Evolutionary conservation across 2,113 vertebrate species (phyloP).

Genomic region (Gulo gulo): DNA sequence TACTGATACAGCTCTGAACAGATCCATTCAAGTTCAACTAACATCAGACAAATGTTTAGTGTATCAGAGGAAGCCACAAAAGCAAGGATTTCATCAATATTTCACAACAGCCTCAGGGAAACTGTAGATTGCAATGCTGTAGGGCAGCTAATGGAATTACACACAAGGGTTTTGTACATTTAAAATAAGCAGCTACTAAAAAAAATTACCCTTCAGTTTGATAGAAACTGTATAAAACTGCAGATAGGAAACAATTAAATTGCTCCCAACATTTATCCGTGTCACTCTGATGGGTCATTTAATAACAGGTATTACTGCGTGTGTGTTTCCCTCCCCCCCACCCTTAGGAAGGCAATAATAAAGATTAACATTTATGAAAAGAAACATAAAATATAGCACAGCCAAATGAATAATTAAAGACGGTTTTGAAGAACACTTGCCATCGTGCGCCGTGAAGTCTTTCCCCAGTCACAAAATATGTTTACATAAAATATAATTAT

Average conservation of each 20-base stretch:
- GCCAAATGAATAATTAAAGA: constrained; percentile 88
- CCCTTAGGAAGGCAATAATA: constrained; percentile 80
- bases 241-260: constrained; percentile 87
- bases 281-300: constrained; percentile 84
- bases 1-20: constrained; percentile 86
- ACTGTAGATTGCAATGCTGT: constrained; percentile 95
- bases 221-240: constrained; percentile 88
- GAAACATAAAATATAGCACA: constrained; percentile 84
- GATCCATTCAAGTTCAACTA: constrained; percentile 88
- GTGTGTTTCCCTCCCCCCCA: neutral
- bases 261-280: constrained; percentile 81
- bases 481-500: constrained; percentile 81
- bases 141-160: constrained; percentile 97
- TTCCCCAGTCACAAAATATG: constrained; percentile 77
- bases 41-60: constrained; percentile 91
- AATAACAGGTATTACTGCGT: constrained; percentile 84
- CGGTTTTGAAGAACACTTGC: constrained; percentile 83
- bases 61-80: constrained; percentile 90
- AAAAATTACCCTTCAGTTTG: constrained; percentile 88
- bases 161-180: constrained; percentile 97
- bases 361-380: constrained; percentile 88
- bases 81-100: constrained; percentile 97
- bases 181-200: constrained; percentile 94
- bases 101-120: constrained; percentile 98
- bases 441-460: constrained; percentile 76